Base-by-base conservation (phyloP, 1,140 invertebrate species). In the Linepithema humile region DNA sequence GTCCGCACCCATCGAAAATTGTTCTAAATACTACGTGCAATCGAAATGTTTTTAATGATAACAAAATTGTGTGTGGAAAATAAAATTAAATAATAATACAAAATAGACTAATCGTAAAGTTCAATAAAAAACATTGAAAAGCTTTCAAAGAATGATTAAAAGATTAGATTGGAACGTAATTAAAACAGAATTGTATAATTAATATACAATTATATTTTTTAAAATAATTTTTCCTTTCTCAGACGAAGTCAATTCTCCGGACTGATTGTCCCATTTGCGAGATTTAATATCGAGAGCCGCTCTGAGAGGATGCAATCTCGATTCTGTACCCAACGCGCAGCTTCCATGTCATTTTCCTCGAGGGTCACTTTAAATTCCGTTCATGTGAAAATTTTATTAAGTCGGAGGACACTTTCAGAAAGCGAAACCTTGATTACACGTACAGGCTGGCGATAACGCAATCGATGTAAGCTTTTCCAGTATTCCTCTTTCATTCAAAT, bases 361-460 rank as follows among this genome's bases (percentile, higher is more conserved):
- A 70, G 64, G 75, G 62, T 69, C 75, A 70, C 38, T 69, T 23
- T 70, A 70, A 55, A 80, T 80, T 80, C 64, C 64, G 48, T 80
- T 80, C 64, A 55, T 40, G 45, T 70, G 17, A 80, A 80, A 80
- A 80, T 48, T 80, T 80, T 69, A 80, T 80, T 80, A 80, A 69
- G 64, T 80, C 48, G 48, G 29, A 48, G 40, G 75, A 55, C 65
- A 45, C 48, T 55, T 70, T 69, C 75, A 69, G 64, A 80, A 80
- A 80, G 75, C 75, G 26, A 55, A 80, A 80, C 35, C 64, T 80
- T 80, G 75, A 80, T 80, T 80, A 80, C 64, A 80, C 48, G 7
- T 29, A 40, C 74, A 53, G 43, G 15, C 23, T 23, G 48, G 12
- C 48, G 50, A 80, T 80, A 80, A 80, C 64, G 64, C 75, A 48